phyloP scores from a whole-genome alignment of 2,888 invertebrate genomes.

The Aleiodes alternator region DNA sequence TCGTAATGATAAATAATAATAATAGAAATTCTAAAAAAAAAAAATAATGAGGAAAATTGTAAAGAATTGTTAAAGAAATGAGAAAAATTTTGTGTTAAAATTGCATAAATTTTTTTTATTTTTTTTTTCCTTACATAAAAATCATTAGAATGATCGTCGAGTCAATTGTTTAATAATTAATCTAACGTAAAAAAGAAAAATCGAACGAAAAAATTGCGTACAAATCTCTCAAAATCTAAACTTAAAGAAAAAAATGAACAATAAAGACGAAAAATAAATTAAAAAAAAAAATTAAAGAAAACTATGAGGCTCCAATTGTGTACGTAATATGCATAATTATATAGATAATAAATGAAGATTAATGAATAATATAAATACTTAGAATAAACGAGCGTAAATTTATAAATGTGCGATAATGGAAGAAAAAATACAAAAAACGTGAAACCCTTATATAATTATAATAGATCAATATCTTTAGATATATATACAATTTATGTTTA shows the following conservation, averaged over 20 bases:
- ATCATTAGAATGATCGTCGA: too few relatives aligned
- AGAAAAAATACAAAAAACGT: constrained; percentile 41
- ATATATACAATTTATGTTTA: constrained; percentile 36
- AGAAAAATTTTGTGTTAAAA: too few relatives aligned
- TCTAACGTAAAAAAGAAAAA: too few relatives aligned
- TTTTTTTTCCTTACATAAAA: too few relatives aligned
- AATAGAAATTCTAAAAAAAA: background rate
- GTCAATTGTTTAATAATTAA: too few relatives aligned
- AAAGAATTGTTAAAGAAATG: too few relatives aligned
- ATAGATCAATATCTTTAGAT: background rate
- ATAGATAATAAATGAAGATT: constrained; percentile 31
- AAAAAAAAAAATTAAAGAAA: background rate
- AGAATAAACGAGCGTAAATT: constrained; percentile 50
- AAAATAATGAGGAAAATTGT: too few relatives aligned
- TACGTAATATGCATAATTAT: constrained; percentile 21
- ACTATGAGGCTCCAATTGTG: constrained; percentile 1
- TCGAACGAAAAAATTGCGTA: constrained; percentile 9
- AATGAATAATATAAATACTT: constrained; percentile 49
- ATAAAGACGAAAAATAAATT: too few relatives aligned
- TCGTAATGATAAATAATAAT: constrained; percentile 6
- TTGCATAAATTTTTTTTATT: too few relatives aligned
- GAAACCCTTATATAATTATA: constrained; percentile 42
- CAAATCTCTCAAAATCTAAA: constrained; percentile 19
- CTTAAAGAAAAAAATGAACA: background rate
- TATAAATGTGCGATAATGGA: constrained; percentile 46